These are phyloP conservation scores for Coilia nasus DNA, from an alignment of 2,797 vertebrate genomes.

Conservation along the genomic window DNA sequence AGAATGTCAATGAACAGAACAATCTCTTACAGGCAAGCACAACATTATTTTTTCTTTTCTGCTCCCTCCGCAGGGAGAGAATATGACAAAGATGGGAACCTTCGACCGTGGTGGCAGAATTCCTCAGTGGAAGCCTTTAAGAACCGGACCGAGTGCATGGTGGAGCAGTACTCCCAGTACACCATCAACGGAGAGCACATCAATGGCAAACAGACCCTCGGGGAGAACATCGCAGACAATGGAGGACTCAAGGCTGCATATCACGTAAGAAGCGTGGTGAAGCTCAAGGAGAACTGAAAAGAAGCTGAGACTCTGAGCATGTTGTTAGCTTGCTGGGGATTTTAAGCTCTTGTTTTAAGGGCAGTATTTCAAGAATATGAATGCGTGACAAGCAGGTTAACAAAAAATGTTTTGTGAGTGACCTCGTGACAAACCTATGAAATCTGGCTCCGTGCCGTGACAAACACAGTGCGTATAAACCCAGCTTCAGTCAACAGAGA, in stretches of 20 bases:
- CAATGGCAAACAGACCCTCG: constrained; percentile 92
- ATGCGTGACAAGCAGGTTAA: no score
- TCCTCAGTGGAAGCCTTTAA: constrained; percentile 90
- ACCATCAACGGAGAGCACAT: constrained; percentile 88
- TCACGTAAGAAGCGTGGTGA: constrained; percentile 76
- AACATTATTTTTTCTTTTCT: no score
- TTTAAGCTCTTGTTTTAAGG: no score
- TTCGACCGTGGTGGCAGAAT: constrained; percentile 96
- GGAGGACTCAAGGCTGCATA: constrained; percentile 96
- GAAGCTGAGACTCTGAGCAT: no score
- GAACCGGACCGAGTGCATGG: constrained; percentile 91
- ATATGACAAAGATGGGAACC: constrained; percentile 94
- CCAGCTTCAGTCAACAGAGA: no score
- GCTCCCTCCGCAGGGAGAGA: constrained; percentile 80
- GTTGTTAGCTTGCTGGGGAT: no score
- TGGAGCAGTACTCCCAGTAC: constrained; percentile 87
- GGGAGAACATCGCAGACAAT: constrained; percentile 96
- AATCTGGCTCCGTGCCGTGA: no score
- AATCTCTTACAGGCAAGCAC: neutral
- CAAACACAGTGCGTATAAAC: no score
- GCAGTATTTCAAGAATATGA: no score
- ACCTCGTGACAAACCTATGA: no score
- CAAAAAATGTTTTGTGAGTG: no score
- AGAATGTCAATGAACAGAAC: neutral
- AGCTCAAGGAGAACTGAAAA: no score